These are phyloP conservation scores for Notarius lentiginosus DNA, from an alignment of 2,113 vertebrate species.

Conservation along the genomic window DNA sequence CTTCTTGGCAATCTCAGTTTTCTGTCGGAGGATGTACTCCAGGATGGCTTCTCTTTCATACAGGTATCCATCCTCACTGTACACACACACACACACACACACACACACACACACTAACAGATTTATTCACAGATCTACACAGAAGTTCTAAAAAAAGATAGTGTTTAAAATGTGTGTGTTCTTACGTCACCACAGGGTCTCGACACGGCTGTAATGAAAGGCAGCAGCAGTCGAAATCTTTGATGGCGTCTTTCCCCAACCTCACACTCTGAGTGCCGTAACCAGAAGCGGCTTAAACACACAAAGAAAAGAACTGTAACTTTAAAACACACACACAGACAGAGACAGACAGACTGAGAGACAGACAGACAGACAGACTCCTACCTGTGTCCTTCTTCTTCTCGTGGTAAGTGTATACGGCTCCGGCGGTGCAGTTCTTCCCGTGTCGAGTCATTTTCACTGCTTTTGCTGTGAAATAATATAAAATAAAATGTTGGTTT, in stretches of 20 bases:
- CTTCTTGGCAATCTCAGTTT: constrained; percentile 83
- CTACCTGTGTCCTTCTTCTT: constrained; percentile 90
- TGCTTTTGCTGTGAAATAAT: background rate
- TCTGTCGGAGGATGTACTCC: constrained; percentile 88
- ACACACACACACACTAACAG: background rate
- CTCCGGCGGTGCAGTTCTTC: constrained; percentile 90
- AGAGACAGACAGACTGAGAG: too few species aligned
- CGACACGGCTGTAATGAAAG: constrained; percentile 87
- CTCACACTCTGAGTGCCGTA: constrained; percentile 89
- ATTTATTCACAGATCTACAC: background rate
- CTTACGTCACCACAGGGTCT: constrained; percentile 85
- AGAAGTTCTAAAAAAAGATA: background rate
- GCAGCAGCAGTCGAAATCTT: constrained; percentile 92
- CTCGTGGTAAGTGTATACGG: constrained; percentile 92
- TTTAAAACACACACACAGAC: background rate
- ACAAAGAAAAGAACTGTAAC: background rate
- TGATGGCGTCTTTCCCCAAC: constrained; percentile 86
- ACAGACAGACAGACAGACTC: background rate
- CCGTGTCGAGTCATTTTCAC: constrained; percentile 85
- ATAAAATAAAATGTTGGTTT: background rate
- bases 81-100: constrained; percentile 8
- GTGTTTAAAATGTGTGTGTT: constrained; percentile 7
- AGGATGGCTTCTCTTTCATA: constrained; percentile 90
- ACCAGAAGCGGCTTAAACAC: constrained; percentile 79
- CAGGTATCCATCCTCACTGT: constrained; percentile 77